A percentile compares a stretch with the other conserved stretches of the same genome.
Evolutionary conservation across 2,113 vertebrate species (phyloP).

Genomic region (Aptenodytes patagonicus): DNA sequence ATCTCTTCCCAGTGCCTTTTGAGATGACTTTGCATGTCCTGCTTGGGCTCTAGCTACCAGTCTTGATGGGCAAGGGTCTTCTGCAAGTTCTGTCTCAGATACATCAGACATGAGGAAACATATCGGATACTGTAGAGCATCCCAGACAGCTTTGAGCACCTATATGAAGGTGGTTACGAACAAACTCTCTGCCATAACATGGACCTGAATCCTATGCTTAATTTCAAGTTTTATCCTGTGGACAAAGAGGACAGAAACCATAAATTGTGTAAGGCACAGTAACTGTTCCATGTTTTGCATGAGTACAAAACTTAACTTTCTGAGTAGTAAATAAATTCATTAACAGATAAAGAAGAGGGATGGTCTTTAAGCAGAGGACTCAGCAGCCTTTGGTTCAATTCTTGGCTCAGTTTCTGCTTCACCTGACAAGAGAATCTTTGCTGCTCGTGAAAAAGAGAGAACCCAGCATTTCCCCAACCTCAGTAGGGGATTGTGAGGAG

Average conservation of each 20-base stretch:
- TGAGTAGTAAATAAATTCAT: background rate
- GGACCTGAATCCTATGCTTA: background rate
- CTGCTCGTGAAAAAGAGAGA: background rate
- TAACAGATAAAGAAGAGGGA: background rate
- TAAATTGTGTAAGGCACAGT: background rate
- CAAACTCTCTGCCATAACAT: background rate
- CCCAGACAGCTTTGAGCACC: background rate
- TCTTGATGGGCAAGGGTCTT: background rate
- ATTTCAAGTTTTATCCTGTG: background rate
- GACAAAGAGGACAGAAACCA: background rate
- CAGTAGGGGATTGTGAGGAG: background rate
- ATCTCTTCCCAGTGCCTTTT: background rate
- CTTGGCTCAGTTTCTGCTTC: background rate
- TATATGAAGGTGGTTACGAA: background rate
- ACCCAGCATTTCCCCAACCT: background rate
- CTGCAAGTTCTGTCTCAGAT: background rate
- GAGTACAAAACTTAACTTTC: background rate
- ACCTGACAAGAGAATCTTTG: background rate
- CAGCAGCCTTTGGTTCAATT: background rate
- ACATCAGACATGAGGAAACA: background rate
- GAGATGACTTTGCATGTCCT: background rate
- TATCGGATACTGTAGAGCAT: background rate
- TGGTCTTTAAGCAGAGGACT: background rate
- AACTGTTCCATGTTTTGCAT: background rate
- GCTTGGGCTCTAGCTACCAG: background rate